These are phyloP conservation scores for Hemibagrus guttatus DNA, from an alignment of 2,797 vertebrate genomes.

Conservation along the genomic window DNA sequence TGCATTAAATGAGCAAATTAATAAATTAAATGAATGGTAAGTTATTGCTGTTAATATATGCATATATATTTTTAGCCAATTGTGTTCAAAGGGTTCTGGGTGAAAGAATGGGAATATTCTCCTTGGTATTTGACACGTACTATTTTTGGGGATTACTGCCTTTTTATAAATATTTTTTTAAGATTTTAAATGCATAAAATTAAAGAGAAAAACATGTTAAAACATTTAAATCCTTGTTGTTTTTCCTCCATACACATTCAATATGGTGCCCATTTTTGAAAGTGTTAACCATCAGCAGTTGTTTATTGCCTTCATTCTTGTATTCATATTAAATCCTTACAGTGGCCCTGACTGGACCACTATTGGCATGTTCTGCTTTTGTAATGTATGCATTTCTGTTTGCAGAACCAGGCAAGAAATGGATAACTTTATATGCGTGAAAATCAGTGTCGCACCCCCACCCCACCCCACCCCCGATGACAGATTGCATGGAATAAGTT, in stretches of 20 bases:
- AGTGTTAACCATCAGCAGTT: conserved; percentile 60
- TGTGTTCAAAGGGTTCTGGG: conserved; percentile 79
- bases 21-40: conserved; percentile 85
- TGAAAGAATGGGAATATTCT: conserved; percentile 77
- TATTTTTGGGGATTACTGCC: conserved; percentile 84
- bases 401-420: conserved; percentile 23
- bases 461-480: conserved; percentile 53
- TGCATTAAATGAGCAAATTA: conserved; percentile 79
- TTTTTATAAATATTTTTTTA: conserved; percentile 84
- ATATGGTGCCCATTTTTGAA: conserved; percentile 74
- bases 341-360: conserved; percentile 51
- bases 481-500: conserved; percentile 48
- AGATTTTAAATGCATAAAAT: conserved; percentile 81
- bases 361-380: conserved; percentile 63
- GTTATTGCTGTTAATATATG: conserved; percentile 84
- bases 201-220: conserved; percentile 73
- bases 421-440: conserved; percentile 44
- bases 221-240: conserved; percentile 81
- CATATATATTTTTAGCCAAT: conserved; percentile 76
- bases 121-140: conserved; percentile 75
- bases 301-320: conserved; percentile 40
- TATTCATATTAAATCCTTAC: conserved; percentile 58
- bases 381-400: conserved; percentile 37
- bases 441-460: conserved; percentile 44
- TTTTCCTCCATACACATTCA: conserved; percentile 69